phyloP scores from a whole-genome alignment of 2,888 invertebrate species.

The Encarsia formosa region DNA sequence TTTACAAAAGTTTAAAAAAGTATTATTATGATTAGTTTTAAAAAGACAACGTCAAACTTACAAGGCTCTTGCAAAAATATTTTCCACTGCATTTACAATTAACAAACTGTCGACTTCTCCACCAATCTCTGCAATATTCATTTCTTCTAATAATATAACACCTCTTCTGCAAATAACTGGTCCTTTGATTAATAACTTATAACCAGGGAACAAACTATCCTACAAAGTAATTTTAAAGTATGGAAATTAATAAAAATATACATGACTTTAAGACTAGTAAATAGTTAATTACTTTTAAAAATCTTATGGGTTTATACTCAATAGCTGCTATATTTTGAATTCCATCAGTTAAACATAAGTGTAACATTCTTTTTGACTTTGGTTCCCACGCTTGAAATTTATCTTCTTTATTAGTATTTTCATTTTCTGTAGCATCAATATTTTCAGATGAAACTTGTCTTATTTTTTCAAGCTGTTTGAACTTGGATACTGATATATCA shows the following conservation, averaged over 20 bases:
- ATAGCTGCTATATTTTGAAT: constrained; percentile 65
- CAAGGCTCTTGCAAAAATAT: constrained; percentile 59
- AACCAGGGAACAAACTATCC: constrained; percentile 54
- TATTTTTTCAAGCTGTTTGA: constrained; percentile 50
- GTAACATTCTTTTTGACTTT: constrained; percentile 63
- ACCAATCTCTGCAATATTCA: constrained; percentile 61
- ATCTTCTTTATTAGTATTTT: constrained; percentile 56
- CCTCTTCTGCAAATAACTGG: constrained; percentile 69
- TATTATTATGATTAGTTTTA: background rate
- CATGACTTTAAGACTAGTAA: background rate
- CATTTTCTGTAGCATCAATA: constrained; percentile 59
- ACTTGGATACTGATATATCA: constrained; percentile 49
- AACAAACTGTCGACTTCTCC: constrained; percentile 68
- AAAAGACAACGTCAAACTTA: constrained; percentile 34
- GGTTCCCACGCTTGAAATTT: constrained; percentile 56
- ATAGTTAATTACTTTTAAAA: constrained; percentile 57
- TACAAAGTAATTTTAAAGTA: constrained; percentile 24
- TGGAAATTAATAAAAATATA: background rate
- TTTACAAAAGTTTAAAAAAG: background rate
- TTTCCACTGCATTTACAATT: constrained; percentile 59
- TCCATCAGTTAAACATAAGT: constrained; percentile 72
- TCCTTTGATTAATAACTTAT: constrained; percentile 65
- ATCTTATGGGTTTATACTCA: constrained; percentile 64
- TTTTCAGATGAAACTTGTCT: constrained; percentile 50
- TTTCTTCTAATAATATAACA: constrained; percentile 62